Conservation (phyloP, 92 coral and sea anemone species). For the Actinernus sp. region DNA sequence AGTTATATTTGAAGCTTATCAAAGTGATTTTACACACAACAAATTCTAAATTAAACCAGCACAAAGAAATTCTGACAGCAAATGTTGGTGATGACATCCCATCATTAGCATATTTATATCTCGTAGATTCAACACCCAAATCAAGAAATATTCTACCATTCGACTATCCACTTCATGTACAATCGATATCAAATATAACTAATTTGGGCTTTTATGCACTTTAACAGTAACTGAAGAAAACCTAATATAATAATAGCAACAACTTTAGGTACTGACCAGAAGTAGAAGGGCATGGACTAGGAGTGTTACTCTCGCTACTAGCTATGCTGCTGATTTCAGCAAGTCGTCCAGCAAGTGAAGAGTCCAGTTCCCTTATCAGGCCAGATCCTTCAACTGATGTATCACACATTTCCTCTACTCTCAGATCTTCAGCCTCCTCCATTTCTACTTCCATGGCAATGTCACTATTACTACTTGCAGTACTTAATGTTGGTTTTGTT, state of each 20-base stretch:
- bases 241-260: background rate
- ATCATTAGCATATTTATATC: no score
- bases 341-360: constrained; percentile 42
- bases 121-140: no score
- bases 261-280: constrained; percentile 60
- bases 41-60: no score
- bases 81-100: no score
- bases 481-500: constrained; percentile 53
- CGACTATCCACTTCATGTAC: no score
- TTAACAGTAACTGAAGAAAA: no score
- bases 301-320: constrained; percentile 68
- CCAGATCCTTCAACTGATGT: constrained; percentile 15
- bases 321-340: constrained; percentile 65
- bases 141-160: no score
- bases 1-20: no score
- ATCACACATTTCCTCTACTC: constrained; percentile 27
- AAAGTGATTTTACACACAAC: no score
- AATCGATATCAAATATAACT: no score
- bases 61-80: no score
- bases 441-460: constrained; percentile 48
- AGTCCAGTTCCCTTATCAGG: constrained; percentile 4
- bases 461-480: constrained; percentile 84
- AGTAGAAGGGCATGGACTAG: constrained; percentile 93
- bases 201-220: no score
- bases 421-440: constrained; percentile 35